A percentile compares a stretch with the other conserved stretches of the same genome.
phyloP scores from a whole-genome alignment of 2,888 invertebrate species.

The Tiphia femorata region DNA sequence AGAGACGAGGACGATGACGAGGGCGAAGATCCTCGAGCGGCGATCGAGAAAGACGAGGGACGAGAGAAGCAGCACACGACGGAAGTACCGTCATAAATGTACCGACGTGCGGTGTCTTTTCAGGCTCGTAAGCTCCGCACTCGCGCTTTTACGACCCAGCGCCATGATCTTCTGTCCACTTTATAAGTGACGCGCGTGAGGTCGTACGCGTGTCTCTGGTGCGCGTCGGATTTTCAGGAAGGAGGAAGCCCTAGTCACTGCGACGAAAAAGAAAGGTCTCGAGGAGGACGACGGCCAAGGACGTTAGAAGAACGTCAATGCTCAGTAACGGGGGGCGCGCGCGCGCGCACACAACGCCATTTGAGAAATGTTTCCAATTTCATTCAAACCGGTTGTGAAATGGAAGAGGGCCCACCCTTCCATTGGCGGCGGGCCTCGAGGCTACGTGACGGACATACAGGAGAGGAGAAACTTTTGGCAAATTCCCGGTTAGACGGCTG shows the following conservation, averaged over 20 bases:
- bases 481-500: constrained; percentile 37
- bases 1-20: neutral
- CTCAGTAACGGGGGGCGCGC: constrained; percentile 7
- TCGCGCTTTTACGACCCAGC: constrained; percentile 24
- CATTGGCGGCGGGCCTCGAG: constrained; percentile 31
- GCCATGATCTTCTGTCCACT: constrained; percentile 35
- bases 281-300: no score
- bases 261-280: no score
- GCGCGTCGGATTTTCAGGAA: no score
- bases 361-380: constrained; percentile 68
- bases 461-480: constrained; percentile 46
- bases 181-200: constrained; percentile 35
- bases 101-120: constrained; percentile 24
- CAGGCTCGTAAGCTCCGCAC: constrained; percentile 23
- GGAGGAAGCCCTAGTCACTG: no score
- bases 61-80: constrained; percentile 31
- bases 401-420: constrained; percentile 39
- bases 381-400: constrained; percentile 60
- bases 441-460: constrained; percentile 65
- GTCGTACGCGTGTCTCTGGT: no score
- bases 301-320: no score
- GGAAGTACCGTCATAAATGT: constrained; percentile 33
- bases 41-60: neutral
- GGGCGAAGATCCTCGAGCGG: neutral
- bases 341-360: neutral